phyloP scores from a whole-genome alignment of 2,888 invertebrate species.

The Leptinotarsa juncta region DNA sequence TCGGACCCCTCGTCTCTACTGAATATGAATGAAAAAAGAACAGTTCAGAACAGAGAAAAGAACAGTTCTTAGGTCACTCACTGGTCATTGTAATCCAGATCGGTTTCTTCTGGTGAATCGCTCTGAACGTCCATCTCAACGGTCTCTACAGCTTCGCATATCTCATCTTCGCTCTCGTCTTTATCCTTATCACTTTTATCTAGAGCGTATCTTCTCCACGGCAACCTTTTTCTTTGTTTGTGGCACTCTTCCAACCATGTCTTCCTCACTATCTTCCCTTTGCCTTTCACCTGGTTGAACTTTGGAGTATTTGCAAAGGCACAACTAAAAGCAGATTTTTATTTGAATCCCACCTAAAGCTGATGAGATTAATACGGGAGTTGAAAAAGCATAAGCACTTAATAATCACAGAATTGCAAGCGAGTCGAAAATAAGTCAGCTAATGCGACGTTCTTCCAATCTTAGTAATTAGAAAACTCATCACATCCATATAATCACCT shows the following conservation, averaged over 20 bases:
- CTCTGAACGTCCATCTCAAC: conserved; percentile 40
- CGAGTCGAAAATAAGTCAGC: too few species aligned
- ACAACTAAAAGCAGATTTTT: conserved; percentile 71
- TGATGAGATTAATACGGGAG: too few species aligned
- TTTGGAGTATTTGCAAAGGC: conserved; percentile 92
- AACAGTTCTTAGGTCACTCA: conserved; percentile 25
- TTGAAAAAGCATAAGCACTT: too few species aligned
- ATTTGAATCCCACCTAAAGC: too few species aligned
- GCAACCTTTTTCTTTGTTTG: conserved; percentile 70
- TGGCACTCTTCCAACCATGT: conserved; percentile 82
- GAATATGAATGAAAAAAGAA: conserved; percentile 28
- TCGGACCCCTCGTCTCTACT: conserved; percentile 64
- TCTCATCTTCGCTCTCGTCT: conserved; percentile 70
- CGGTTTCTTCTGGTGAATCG: conserved; percentile 36
- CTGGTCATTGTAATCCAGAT: conserved; percentile 45
- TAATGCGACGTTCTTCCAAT: too few species aligned
- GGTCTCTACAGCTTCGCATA: conserved; percentile 61
- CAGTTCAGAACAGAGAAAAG: too few species aligned
- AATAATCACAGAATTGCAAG: neutral
- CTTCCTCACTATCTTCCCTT: conserved; percentile 74
- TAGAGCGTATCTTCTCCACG: conserved; percentile 72
- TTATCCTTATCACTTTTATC: conserved; percentile 65
- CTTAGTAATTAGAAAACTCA: too few species aligned
- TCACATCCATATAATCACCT: too few species aligned
- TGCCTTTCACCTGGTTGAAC: conserved; percentile 77